Base-by-base conservation (phyloP, 2,797 vertebrate species). In the Rhynchonycteris naso region DNA sequence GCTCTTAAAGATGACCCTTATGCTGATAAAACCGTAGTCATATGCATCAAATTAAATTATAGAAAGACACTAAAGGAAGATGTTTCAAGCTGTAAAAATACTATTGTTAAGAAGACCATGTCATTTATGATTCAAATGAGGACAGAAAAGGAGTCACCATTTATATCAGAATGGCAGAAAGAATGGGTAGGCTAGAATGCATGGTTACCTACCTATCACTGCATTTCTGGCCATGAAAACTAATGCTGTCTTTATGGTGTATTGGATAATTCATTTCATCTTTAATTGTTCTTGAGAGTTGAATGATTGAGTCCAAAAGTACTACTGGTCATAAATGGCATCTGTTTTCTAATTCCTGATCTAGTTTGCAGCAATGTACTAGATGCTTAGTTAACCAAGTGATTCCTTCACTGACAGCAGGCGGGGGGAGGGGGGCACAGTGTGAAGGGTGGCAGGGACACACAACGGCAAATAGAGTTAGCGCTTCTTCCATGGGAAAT, bases 291-390 rank as follows among this genome's bases (percentile, higher is more conserved):
- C 88, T 93, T 83, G 43, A 93, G 12, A 84, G 33, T 79, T 94
- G 33, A 81, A 84, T 54, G 58, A 69, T 52, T 8, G 35, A 88
- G 33, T 93, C 56, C 61, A 28, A 52, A 52, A 24, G 24, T 71
- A 56, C 43, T 79, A 71, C 22, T 88, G 24, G 38, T 88, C 58
- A 81, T 35, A 95, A 72, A 65, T 69, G 47, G 22, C 8, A 81
- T 85, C 76, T 74, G 74, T 92, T 94, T 92, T 65, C 54, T 71
- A 86, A 63, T 78, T 80, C 75, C 30, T 75, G 18, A 85, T 87
- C 52, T 75, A 68, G 33, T 91, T 74, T 59, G 52, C 30, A 68
- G 5, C 19, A 56, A 33, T 10, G 7, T 68, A 82, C 47, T 58
- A 83, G 22, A 9, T 74, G 56, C 30, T 83, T 94, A 90, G 47